Evolutionary conservation across 2,113 vertebrate genomes (phyloP).

Genomic region (Natator depressus): DNA sequence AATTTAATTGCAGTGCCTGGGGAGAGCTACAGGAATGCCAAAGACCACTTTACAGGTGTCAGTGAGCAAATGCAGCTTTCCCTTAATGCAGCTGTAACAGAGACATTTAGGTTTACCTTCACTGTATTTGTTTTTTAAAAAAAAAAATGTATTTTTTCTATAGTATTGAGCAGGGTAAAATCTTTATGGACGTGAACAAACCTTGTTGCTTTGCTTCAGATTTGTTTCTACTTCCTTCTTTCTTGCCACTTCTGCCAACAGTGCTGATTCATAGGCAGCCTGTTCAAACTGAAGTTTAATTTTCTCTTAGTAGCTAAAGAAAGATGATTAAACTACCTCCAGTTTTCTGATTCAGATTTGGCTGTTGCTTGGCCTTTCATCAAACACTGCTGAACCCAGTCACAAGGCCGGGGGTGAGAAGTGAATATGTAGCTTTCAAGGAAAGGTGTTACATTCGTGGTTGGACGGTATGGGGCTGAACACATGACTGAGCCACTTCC

Average conservation of each 20-base stretch:
- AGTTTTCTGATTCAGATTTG: background rate
- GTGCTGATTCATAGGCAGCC: background rate
- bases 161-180: background rate
- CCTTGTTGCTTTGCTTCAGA: background rate
- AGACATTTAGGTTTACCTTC: background rate
- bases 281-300: background rate
- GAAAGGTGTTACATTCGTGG: background rate
- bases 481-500: background rate
- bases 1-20: background rate
- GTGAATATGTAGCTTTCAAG: rapidly evolving
- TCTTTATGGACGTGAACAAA: background rate
- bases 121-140: background rate
- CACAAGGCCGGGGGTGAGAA: background rate
- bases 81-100: background rate
- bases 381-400: background rate
- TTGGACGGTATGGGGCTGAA: background rate
- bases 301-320: background rate
- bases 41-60: background rate
- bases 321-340: background rate
- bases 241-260: background rate
- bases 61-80: background rate
- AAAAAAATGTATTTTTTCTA: background rate
- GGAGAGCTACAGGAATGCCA: rapidly evolving
- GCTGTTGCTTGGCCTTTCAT: background rate
- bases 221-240: background rate